Evolutionary conservation across 2,888 invertebrate species (phyloP), one percentile per base, ranked within the genome.

Genomic region (Tortrix viridana): DNA sequence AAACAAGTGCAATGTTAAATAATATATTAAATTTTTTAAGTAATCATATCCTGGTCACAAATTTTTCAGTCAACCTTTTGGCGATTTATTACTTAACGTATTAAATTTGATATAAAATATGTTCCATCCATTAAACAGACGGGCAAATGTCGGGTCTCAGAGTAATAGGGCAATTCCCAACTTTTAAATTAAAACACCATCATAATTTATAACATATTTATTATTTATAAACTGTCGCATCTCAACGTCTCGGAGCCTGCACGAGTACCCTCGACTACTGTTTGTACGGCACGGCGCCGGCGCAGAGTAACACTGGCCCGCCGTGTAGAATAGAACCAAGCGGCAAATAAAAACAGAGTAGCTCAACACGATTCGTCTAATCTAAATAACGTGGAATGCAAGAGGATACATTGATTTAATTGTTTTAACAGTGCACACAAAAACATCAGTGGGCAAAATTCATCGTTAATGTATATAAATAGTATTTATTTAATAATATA

Each of bases 301-400:
- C 71, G 69, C 66, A 16, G n/a, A 12, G 56, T 62, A 62, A 62
- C 56, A 62, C 62, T 62, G 62, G 50, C 48, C 60, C 60, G 38
- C 26, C 26, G 5, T 3, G 50, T 16, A 14, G 23, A 7, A 5
- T 48, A 37, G 14, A n/a, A 52, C 5, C 26, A 26, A 52, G 6
- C 52, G 52, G 44, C 43, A 32, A 47, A 41, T 19, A 7, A 19
- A 26, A 38, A 41, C 41, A 41, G 41, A 49, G 32, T 18, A 5
- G 50, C 50, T 16, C 41, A 16, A 53, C 37, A 32, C 14, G 14
- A 19, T 37, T 14, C 37, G 20, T 7, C 19, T 50, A 50, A 26
- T 50, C 49, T 43, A 56, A 66, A 60, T 77, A 85, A 81, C 77
- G 83, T 89, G 90, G 91, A 91, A 91, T 91, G 90, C 90, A 89